Conservation (phyloP, 2,797 vertebrate species). For the Antrozous pallidus region DNA sequence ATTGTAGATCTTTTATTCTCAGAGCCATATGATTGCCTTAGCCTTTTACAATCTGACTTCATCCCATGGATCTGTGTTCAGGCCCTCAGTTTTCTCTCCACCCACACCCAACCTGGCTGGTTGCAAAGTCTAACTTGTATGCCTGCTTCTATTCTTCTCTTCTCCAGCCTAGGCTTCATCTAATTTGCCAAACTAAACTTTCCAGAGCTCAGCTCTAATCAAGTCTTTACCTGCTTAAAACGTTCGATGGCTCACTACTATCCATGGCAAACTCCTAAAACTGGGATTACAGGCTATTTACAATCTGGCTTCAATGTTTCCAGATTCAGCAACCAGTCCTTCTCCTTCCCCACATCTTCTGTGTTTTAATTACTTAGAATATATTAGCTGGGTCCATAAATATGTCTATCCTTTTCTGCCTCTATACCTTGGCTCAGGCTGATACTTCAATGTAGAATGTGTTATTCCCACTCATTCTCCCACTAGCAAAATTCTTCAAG, state of each 20-base stretch:
- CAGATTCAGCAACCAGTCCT: not conserved
- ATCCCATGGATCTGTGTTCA: too few relatives aligned
- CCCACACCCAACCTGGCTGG: not conserved
- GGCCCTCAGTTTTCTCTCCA: not conserved
- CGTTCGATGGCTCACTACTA: not conserved
- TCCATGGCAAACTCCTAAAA: not conserved
- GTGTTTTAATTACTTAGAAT: not conserved
- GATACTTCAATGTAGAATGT: not conserved
- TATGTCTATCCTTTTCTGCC: not conserved
- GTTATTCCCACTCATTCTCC: constrained; percentile 13
- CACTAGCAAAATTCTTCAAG: not conserved
- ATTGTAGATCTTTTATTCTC: not conserved
- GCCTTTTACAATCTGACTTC: not conserved
- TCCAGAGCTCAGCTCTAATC: not conserved
- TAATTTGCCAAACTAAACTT: not conserved
- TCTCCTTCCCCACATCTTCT: not conserved
- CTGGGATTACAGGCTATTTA: not conserved
- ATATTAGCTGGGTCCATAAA: not conserved
- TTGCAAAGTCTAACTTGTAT: not conserved
- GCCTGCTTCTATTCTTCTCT: not conserved
- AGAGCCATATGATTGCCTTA: not conserved
- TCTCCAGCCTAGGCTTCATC: not conserved
- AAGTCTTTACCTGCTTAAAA: not conserved
- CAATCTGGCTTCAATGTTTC: not conserved
- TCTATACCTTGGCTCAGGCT: not conserved